A percentile compares a stretch with the other conserved stretches of the same genome.
Evolutionary conservation across 2,113 vertebrate species (phyloP).

Genomic region (Phalacrocorax carbo): DNA sequence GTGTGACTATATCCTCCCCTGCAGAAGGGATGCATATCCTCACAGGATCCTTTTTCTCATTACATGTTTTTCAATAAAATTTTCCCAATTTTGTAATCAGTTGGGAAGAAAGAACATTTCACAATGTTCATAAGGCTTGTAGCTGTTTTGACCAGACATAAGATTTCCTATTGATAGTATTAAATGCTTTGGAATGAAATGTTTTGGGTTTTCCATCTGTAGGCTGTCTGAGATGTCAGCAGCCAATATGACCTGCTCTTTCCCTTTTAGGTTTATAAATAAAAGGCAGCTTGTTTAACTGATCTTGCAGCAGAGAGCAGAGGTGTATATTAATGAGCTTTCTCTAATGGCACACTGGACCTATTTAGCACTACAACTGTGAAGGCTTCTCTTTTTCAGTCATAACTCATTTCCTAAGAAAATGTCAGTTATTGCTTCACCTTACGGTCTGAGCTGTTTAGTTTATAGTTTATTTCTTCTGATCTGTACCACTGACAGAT

Average conservation of each 20-base stretch:
- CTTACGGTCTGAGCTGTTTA: slow-evolving; percentile 42
- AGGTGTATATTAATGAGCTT: slow-evolving; percentile 74
- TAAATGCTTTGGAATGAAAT: slow-evolving; percentile 70
- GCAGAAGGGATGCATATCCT: slow-evolving; percentile 2
- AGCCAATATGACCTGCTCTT: slow-evolving; percentile 69
- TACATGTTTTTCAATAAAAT: slow-evolving; percentile 19
- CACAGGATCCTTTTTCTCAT: slow-evolving; percentile 21
- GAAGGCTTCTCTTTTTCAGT: slow-evolving; percentile 79
- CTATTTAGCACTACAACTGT: slow-evolving; percentile 76
- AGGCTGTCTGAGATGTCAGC: slow-evolving; percentile 75
- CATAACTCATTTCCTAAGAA: slow-evolving; percentile 86
- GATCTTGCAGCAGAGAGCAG: slow-evolving; percentile 70
- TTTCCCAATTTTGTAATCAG: slow-evolving; percentile 47
- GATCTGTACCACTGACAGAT: slow-evolving; percentile 76
- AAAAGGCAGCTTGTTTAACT: slow-evolving; percentile 81
- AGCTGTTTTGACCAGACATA: slow-evolving; percentile 68
- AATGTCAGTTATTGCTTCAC: slow-evolving; percentile 72
- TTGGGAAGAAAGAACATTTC: slow-evolving; percentile 55
- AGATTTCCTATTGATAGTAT: slow-evolving; percentile 70
- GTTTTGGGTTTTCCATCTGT: slow-evolving; percentile 77
- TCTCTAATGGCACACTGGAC: slow-evolving; percentile 77
- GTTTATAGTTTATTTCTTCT: slow-evolving; percentile 77
- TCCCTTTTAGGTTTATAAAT: slow-evolving; percentile 67
- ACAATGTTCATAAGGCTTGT: slow-evolving; percentile 39
- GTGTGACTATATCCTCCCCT: not conserved